Base-by-base conservation (phyloP, 2,888 invertebrate genomes). In the Drosophila nigritarsus region DNA sequence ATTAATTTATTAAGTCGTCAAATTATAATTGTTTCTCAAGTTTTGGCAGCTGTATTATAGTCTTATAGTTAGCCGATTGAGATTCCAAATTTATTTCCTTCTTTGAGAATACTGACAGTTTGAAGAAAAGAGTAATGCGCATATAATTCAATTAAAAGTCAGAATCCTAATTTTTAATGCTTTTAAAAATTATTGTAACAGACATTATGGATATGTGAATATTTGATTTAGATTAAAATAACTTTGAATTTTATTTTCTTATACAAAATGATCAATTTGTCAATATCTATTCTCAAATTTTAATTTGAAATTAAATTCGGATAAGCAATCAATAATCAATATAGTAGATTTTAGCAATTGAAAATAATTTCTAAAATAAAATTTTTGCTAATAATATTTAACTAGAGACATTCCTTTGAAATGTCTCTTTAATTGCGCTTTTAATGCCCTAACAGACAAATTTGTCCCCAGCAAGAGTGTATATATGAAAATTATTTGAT, bases 261-360 rank as follows among this genome's bases (percentile, higher is more conserved):
- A 5, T 6, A 15, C 9, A 5, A n/a, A 40, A 9, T n/a, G 0
- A 9, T 2, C 0, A n/a, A 11, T 42, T 11, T 20, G 5, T 5
- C 42, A 11, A 5, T 20, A 42, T 11, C 0, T 11, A 20, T 42
- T 42, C 2, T 1, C 5, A 42, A 20, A 11, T 42, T 2, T 11
- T 5, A 20, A 42, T 20, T 11, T 20, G 2, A 20, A 20, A 20
- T 42, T 20, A 5, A 6, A 42, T n/a, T 40, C 2, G 2, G 6
- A 42, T 11, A 7, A 20, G 6, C 13, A 45, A 45, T 45, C 13
- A 7, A 7, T 45, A 45, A 20, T 13, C 29, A 20, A 3, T 13
- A 42, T n/a, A 24, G 1, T n/a, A n/a, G 5, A 40, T 40, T 11
- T n/a, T 3, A 13, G 20, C 42, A 45, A 20, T 3, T 13, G 45